Conservation (phyloP, 2,888 invertebrate genomes). For the Dexiosoma caninum region DNA sequence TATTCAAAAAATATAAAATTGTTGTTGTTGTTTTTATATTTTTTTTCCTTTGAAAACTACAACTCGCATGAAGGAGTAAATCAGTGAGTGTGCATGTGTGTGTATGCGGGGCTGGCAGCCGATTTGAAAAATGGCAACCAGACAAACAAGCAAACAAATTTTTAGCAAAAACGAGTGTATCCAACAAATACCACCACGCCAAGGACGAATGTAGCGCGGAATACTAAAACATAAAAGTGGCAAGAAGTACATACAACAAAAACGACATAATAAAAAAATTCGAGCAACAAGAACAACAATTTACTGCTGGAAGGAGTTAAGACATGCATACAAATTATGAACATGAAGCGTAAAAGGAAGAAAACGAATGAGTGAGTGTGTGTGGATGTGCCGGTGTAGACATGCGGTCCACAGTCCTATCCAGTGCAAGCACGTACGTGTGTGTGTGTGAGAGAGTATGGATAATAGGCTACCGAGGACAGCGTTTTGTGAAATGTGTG, state of each 20-base stretch:
- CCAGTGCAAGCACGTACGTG: neutral
- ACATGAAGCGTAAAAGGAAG: constrained; percentile 28
- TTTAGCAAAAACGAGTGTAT: constrained; percentile 46
- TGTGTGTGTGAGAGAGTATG: neutral
- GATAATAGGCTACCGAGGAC: constrained; percentile 6
- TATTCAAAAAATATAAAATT: constrained; percentile 75
- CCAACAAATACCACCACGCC: constrained; percentile 65
- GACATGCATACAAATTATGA: constrained; percentile 62
- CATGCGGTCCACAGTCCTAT: neutral
- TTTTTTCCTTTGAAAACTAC: constrained; percentile 24
- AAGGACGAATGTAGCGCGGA: constrained; percentile 76
- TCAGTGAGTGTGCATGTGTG: neutral
- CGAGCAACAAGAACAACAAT: constrained; percentile 54
- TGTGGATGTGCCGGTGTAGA: constrained; percentile 22
- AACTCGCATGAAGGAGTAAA: neutral
- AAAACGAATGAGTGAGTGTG: too few relatives aligned
- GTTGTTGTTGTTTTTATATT: constrained; percentile 19
- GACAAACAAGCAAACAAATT: constrained; percentile 51
- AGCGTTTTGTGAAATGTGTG: neutral
- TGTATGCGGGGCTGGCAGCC: constrained; percentile 37
- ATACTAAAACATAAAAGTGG: constrained; percentile 69
- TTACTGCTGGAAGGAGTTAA: constrained; percentile 60
- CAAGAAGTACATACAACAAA: neutral
- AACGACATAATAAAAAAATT: neutral
- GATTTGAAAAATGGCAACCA: constrained; percentile 66